These are phyloP conservation scores for Porites lutea DNA, from an alignment of 64 coral and sea anemone genomes.

Conservation along the genomic window DNA sequence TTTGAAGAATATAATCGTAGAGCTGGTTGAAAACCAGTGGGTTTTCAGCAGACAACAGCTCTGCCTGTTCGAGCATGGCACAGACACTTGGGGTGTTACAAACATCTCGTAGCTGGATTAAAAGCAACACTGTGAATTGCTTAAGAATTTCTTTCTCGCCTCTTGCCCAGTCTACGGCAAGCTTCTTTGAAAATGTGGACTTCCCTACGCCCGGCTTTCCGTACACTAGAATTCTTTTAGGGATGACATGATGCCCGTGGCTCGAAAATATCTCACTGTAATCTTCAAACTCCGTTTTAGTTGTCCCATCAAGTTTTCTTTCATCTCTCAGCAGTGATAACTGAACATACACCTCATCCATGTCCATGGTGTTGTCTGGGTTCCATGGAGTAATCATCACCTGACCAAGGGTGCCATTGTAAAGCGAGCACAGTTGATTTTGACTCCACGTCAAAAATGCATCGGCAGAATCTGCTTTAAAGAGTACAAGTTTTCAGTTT, in stretches of 20 bases:
- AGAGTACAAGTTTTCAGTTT: no score
- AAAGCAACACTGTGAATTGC: neutral
- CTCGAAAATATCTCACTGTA: neutral
- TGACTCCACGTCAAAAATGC: no score
- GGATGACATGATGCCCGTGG: neutral
- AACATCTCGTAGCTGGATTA: slow-evolving; percentile 10
- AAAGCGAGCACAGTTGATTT: neutral
- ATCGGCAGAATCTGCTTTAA: no score
- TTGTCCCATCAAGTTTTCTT: neutral
- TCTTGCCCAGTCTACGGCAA: slow-evolving; percentile 6
- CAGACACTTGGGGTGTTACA: neutral
- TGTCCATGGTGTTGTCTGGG: slow-evolving; percentile 7
- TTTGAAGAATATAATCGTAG: neutral
- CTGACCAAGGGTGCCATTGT: neutral
- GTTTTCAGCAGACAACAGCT: neutral
- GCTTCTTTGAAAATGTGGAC: slow-evolving; percentile 11
- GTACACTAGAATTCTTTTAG: slow-evolving; percentile 19
- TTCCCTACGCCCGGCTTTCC: slow-evolving; percentile 22
- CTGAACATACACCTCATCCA: neutral
- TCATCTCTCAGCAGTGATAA: neutral
- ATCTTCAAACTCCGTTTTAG: neutral
- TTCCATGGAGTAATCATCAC: slow-evolving; percentile 25
- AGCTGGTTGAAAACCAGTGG: neutral
- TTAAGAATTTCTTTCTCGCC: slow-evolving; percentile 13
- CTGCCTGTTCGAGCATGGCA: neutral